Evolutionary conservation across 2,113 vertebrate species (phyloP), one percentile per base, ranked within the genome.

Genomic region (Hippotragus niger): DNA sequence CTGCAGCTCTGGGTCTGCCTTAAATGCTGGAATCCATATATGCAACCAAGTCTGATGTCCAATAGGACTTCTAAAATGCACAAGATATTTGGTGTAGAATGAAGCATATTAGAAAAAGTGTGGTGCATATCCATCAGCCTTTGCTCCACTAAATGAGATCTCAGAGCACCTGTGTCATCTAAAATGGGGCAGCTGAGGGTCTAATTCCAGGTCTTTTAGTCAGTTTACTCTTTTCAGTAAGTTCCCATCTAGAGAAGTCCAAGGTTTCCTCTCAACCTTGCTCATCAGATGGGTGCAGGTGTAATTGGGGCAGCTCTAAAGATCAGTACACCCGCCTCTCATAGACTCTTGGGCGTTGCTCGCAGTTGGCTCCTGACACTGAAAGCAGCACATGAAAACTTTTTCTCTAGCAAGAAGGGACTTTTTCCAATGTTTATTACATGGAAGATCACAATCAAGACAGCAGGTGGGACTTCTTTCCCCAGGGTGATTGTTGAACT

Each of bases 241-340:
- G 80, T 76, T 52, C 12, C 43, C 60, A 6, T 40, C 52, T 74
- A 4, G 43, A 83, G 53, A 81, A 91, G 36, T 33, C 62, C 53
- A 71, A 40, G 10, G 40, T 11, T 21, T 94, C 84, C 5, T 53
- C 10, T 83, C 36, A 31, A 58, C 11, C 3, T 43, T 10, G 4
- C 40, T 80, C 5, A 6, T 53, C 45, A 81, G 86, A 58, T 82
- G 43, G 7, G 7, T 0, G 23, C 78, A 78, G 52, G 19, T 85
- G 2, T 43, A 93, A 84, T 4, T 11, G 6, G 15, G 3, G 58
- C 21, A 52, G 19, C 43, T 74, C 29, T 71, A 60, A 91, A 71
- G 4, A 82, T 2, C 58, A 91, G 25, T 9, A 23, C 6, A n/a
- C 2, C 1, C 0, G 1, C 8, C 21, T 82, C n/a, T 71, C 33